These are phyloP conservation scores for Poecilobothrus nobilitatus DNA, from an alignment of 2,888 invertebrate genomes.

Conservation along the genomic window DNA sequence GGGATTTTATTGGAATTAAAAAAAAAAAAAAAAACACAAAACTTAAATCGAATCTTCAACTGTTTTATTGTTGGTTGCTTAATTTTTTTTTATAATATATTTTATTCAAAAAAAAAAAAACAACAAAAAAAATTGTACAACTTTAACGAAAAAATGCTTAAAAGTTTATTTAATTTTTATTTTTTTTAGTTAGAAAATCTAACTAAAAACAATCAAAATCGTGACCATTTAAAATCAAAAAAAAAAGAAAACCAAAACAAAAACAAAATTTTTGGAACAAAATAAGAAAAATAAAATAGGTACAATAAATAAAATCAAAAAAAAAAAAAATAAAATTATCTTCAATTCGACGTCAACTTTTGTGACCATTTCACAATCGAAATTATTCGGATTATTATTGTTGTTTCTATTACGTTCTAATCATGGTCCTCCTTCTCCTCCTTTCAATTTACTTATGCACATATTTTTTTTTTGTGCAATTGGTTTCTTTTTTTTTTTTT, in stretches of 20 bases:
- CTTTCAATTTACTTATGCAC: too few relatives aligned
- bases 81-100: background rate
- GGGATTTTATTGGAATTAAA: too few relatives aligned
- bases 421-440: too few relatives aligned
- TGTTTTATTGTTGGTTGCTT: background rate
- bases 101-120: background rate
- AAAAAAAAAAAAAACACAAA: too few relatives aligned
- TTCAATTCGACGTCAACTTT: background rate
- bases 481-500: too few relatives aligned
- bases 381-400: background rate
- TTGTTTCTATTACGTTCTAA: too few relatives aligned
- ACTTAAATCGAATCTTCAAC: background rate
- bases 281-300: too few relatives aligned
- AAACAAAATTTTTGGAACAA: too few relatives aligned
- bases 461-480: too few relatives aligned
- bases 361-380: slow-evolving; percentile 4
- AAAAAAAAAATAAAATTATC: background rate
- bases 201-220: slow-evolving; percentile 3
- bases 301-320: background rate
- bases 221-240: background rate
- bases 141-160: too few relatives aligned
- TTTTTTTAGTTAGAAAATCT: background rate
- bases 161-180: background rate
- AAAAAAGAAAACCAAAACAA: background rate
- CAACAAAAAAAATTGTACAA: background rate